These are phyloP conservation scores for Watsonalla binaria DNA, from an alignment of 2,888 invertebrate genomes.

Conservation along the genomic window DNA sequence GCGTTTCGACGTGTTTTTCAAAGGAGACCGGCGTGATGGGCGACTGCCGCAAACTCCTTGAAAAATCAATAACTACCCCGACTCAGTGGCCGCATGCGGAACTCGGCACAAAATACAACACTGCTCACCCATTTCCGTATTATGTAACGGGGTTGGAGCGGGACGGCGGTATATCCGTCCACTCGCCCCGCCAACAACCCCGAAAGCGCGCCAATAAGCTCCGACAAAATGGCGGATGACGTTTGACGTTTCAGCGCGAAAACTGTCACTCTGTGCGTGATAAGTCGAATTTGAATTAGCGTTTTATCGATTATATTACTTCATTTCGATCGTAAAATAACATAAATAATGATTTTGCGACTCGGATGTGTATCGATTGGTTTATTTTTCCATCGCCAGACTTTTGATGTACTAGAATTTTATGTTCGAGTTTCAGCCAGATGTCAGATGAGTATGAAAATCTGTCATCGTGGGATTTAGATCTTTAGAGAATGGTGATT, in stretches of 20 bases:
- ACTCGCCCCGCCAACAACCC: conserved; percentile 51
- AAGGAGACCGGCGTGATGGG: conserved; percentile 67
- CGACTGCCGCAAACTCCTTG: conserved; percentile 73
- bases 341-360: conserved; percentile 30
- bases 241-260: conserved; percentile 74
- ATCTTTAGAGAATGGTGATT: background rate
- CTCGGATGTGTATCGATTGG: conserved; percentile 6
- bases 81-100: conserved; percentile 68
- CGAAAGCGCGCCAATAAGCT: conserved; percentile 50
- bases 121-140: conserved; percentile 74
- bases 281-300: conserved; percentile 48
- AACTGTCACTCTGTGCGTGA: conserved; percentile 60
- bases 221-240: conserved; percentile 62
- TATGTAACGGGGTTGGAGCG: conserved; percentile 60
- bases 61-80: conserved; percentile 73
- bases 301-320: conserved; percentile 59
- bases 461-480: no score
- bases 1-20: conserved; percentile 67
- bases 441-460: no score
- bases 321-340: conserved; percentile 43
- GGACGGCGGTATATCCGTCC: conserved; percentile 44
- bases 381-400: conserved; percentile 1
- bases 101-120: conserved; percentile 55
- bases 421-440: no score
- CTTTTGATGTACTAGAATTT: background rate